Conservation (phyloP, 1,140 invertebrate species). For the Myzus persicae region DNA sequence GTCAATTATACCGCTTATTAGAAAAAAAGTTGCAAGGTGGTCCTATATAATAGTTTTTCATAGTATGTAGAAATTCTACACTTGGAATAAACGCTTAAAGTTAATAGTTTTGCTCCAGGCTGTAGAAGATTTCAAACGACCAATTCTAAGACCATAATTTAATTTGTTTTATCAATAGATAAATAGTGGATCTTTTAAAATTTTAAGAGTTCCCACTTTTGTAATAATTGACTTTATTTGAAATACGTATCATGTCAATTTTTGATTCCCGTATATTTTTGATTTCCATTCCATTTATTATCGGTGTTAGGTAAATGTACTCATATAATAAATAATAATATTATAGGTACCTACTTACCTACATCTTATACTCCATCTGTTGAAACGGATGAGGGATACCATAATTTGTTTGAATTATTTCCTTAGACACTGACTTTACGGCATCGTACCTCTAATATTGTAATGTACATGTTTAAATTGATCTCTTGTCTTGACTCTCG, state of each 20-base stretch:
- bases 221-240: not conserved
- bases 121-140: not conserved
- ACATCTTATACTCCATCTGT: not conserved
- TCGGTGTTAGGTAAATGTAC: not conserved
- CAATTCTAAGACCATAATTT: not conserved
- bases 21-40: not conserved
- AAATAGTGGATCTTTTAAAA: not conserved
- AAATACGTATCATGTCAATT: not conserved
- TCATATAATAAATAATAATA: not conserved
- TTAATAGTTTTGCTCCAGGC: slow-evolving; percentile 45
- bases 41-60: slow-evolving; percentile 48
- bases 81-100: not conserved
- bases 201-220: not conserved
- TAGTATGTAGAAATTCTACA: not conserved
- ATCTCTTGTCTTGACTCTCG: not conserved
- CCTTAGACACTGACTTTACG: not conserved
- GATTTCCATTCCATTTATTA: not conserved
- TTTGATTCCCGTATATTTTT: not conserved
- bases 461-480: not conserved
- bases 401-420: not conserved
- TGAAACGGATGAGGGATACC: not conserved
- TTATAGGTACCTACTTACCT: too few relatives aligned
- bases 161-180: not conserved
- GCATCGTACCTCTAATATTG: not conserved
- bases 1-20: slow-evolving; percentile 36